Evolutionary conservation across 2,113 vertebrate species (phyloP).

Genomic region (Pica pica): DNA sequence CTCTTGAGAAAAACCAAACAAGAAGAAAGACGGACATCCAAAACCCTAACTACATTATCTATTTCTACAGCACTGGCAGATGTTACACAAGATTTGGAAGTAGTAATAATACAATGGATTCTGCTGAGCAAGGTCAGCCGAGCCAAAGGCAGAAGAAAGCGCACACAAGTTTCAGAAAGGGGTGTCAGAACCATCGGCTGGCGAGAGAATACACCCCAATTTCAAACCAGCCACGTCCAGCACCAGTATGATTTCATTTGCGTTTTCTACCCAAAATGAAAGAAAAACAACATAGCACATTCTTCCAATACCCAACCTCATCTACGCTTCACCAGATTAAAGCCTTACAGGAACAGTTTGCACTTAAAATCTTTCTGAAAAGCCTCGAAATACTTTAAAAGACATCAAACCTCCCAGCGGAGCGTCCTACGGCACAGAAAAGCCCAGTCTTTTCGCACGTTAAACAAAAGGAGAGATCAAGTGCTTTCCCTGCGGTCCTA

Average conservation of each 20-base stretch:
- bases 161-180: not conserved
- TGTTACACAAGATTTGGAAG: not conserved
- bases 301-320: not conserved
- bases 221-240: not conserved
- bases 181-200: not conserved
- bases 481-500: not conserved
- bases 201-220: not conserved
- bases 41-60: not conserved
- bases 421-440: not conserved
- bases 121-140: not conserved
- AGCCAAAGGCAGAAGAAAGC: not conserved
- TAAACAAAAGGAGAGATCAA: conserved; percentile 42
- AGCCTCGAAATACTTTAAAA: conserved; percentile 31
- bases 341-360: not conserved
- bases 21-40: not conserved
- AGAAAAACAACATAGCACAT: not conserved
- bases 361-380: conserved; percentile 4
- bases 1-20: not conserved
- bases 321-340: not conserved
- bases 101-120: not conserved
- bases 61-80: not conserved
- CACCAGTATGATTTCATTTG: accelerated
- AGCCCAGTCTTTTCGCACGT: not conserved
- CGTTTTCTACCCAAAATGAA: not conserved
- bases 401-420: conserved; percentile 19